These are phyloP conservation scores for Drosophila greeni DNA, from an alignment of 2,888 invertebrate genomes.

Conservation along the genomic window DNA sequence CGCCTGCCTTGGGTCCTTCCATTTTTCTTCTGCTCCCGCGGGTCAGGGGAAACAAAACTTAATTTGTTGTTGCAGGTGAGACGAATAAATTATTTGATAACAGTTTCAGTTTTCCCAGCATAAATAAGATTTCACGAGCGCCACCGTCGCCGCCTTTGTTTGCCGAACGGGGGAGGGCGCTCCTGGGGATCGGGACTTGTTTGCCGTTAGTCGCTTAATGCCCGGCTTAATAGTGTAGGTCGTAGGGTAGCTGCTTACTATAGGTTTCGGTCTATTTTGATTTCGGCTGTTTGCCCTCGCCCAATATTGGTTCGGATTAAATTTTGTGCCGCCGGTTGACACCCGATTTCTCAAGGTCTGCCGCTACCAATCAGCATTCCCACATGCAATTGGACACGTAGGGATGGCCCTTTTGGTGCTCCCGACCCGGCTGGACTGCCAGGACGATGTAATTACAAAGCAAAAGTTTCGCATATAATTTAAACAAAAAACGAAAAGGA, in stretches of 20 bases:
- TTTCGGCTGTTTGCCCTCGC: conserved; percentile 50
- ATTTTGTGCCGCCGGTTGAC: conserved; percentile 48
- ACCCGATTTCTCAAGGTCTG: conserved; percentile 1
- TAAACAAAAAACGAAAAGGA: conserved; percentile 51
- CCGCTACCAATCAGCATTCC: conserved; percentile 30
- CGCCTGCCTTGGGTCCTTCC: conserved; percentile 5
- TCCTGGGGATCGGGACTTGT: conserved; percentile 31
- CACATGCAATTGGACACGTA: conserved; percentile 38
- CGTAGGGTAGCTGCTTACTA: conserved; percentile 35
- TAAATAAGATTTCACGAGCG: conserved; percentile 65
- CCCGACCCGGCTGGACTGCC: not conserved
- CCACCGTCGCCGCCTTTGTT: conserved; percentile 28
- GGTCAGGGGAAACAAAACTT: conserved; percentile 55
- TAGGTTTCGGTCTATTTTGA: conserved; percentile 48
- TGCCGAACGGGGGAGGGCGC: conserved; percentile 13
- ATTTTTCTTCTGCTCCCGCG: conserved; percentile 21
- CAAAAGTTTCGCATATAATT: conserved; percentile 67
- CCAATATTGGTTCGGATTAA: conserved; percentile 55
- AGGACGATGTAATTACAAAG: conserved; percentile 64
- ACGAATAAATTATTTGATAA: conserved; percentile 73
- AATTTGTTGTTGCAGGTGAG: conserved; percentile 71
- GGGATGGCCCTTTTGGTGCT: conserved; percentile 19
- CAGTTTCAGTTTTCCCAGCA: conserved; percentile 53
- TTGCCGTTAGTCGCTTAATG: conserved; percentile 59
- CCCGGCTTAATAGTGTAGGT: conserved; percentile 61